phyloP scores from a whole-genome alignment of 2,888 invertebrate species.

The Scelioninae gen. 1 region DNA sequence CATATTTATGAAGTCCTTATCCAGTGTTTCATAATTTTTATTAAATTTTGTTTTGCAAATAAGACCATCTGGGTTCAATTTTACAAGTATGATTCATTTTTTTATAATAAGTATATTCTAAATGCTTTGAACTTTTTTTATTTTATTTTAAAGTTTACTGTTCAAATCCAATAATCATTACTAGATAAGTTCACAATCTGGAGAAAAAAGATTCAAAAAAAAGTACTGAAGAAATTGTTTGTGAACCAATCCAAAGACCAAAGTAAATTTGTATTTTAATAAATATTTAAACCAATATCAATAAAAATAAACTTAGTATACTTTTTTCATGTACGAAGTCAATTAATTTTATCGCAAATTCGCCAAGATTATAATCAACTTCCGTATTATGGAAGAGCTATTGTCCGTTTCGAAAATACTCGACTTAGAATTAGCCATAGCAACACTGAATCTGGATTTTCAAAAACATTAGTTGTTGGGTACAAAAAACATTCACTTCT shows the following conservation, averaged over 20 bases:
- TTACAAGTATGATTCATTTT: background rate
- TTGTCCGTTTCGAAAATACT: constrained; percentile 55
- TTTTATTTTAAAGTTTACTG: no score
- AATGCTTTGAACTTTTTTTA: no score
- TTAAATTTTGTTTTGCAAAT: background rate
- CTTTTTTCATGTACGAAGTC: constrained; percentile 11
- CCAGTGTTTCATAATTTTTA: background rate
- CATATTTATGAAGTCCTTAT: background rate
- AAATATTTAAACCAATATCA: background rate
- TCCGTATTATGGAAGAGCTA: constrained; percentile 51
- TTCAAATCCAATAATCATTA: background rate
- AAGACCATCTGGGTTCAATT: background rate
- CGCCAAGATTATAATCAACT: constrained; percentile 23
- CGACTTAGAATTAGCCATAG: constrained; percentile 34
- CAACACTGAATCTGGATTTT: constrained; percentile 42
- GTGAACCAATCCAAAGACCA: constrained; percentile 3
- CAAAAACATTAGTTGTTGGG: constrained; percentile 61
- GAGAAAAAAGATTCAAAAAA: constrained; percentile 17
- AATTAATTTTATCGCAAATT: constrained; percentile 14
- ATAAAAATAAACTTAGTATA: background rate
- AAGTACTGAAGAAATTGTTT: background rate
- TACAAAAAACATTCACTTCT: constrained; percentile 42
- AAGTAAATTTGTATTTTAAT: constrained; percentile 9
- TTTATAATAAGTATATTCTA: no score
- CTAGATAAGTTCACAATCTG: constrained; percentile 39